Base-by-base conservation (phyloP, 2,797 vertebrate species). In the Melanogrammus aeglefinus region DNA sequence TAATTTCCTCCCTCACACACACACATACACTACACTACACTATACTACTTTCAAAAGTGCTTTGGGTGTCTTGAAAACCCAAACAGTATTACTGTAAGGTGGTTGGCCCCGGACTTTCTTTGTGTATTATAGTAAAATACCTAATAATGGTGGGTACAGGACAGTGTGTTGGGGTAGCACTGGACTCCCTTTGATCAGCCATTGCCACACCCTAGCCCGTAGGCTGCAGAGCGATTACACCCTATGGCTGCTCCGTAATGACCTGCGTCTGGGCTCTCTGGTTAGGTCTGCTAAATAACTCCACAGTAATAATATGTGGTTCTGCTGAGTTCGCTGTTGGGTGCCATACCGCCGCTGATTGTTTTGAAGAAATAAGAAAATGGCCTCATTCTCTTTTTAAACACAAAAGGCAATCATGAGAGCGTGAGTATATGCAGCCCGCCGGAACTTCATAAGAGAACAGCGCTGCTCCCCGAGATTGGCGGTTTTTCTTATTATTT, bases 401-500 rank as follows among this genome's bases (percentile, higher is more conserved):
- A 69, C n/a, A 69, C 63, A 69, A 27, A 69, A 69, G 63, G 63
- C 24, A 69, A 69, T 69, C 63, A 12, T 10, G 63, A 69, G 63
- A 27, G 2, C 24, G 10, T 27, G n/a, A 69, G n/a, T 27, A 27
- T 24, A 27, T 24, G 63, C 63, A 69, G 63, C 24, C 63, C 24
- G 7, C 63, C 63, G 24, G 63, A 24, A 69, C n/a, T 12, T 27
- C 63, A 69, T 27, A 69, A 27, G n/a, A 8, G 24, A 69, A 27
- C 63, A n/a, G 8, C 8, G 38, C 21, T 24, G 38, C 21, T 24
- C 63, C 63, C 63, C 24, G 63, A 69, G 57, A 63, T 63, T 21
- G 18, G 5, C 9, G 63, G 1, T 12, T 2, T 69, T 69, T 69
- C 63, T 69, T 24, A 24, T 69, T 69, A 27, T 27, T 69, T 69